Base-by-base conservation (phyloP, 2,888 invertebrate genomes). In the Agonopterix alstromeriana region DNA sequence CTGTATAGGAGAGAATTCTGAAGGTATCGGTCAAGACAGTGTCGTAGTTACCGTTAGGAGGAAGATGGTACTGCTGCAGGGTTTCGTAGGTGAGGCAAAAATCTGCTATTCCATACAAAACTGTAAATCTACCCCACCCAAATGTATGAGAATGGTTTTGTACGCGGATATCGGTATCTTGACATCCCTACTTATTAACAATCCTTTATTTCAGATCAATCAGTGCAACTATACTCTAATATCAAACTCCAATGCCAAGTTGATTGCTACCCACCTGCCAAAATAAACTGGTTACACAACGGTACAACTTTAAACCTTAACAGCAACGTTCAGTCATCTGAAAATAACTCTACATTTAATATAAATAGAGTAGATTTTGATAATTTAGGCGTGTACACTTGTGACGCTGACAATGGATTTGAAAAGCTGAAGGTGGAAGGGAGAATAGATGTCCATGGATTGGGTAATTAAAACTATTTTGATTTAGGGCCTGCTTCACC, bases 331-430 rank as follows among this genome's bases (percentile, higher is more conserved):
- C 55, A 68, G 0, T 14, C 73, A 5, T 59, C 69, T 0, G 67
- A 70, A 8, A 68, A 78, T 38, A 61, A 60, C 3, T 57, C 61
- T 0, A 65, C 65, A 1, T 49, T 87, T 1, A 60, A 63, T 11
- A 63, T 89, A 35, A 59, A 65, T 14, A 72, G 63, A 46, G 69
- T 82, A 1, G 70, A 75, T 43, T 81, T 83, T 36, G 52, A 58
- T 1, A 62, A 85, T 49, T 53, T 85, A 2, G 92, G 92, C 0
- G 59, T 70, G 10, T 92, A 91, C 56, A 70, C 67, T 0, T 92
- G 92, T 63, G 72, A 74, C 38, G 91, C 90, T 0, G 77, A 77
- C 36, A 92, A 92, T 65, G 79, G 77, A 0, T 82, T 65, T 56
- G 85, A 86, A 48, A 73, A 47, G 2, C 36, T 80, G 2, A 49